phyloP scores from a whole-genome alignment of 37 sponge, comb jelly and placozoan genomes.

The Agelas oroides region DNA sequence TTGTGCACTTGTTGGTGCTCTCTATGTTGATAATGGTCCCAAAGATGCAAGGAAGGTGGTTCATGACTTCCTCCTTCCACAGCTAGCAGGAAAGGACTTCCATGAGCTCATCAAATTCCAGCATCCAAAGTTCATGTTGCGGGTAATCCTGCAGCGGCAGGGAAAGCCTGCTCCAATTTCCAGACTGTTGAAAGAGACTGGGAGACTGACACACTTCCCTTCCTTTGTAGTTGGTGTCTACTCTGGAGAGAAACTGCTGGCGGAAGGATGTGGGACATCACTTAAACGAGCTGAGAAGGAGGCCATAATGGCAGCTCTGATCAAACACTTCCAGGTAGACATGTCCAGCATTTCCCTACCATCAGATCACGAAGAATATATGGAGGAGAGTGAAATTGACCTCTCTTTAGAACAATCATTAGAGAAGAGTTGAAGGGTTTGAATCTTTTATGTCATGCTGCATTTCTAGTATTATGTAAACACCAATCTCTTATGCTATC shows the following conservation, averaged over 20 bases:
- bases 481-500: no score
- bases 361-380: conserved; percentile 55
- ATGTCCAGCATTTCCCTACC: conserved; percentile 55
- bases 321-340: conserved; percentile 63
- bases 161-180: conserved; percentile 40
- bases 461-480: no score
- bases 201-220: conserved; percentile 86
- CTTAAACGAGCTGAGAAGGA: conserved; percentile 80
- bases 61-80: conserved; percentile 70
- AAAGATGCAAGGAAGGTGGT: conserved; percentile 70
- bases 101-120: conserved; percentile 73
- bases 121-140: conserved; percentile 73
- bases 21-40: conserved; percentile 71
- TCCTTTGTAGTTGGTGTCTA: conserved; percentile 90
- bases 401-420: not conserved
- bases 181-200: conserved; percentile 82
- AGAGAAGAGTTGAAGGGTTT: no score
- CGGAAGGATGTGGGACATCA: conserved; percentile 83
- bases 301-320: conserved; percentile 78
- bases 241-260: conserved; percentile 69
- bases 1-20: conserved; percentile 74
- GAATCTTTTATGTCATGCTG: no score
- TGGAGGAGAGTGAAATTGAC: conserved; percentile 24
- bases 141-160: conserved; percentile 46
- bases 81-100: conserved; percentile 70